Percentiles rank a stretch among this genome's conserved stretches.
These are phyloP conservation scores for Cepaea nemoralis DNA, from an alignment of 1,140 invertebrate genomes.

Conservation along the genomic window DNA sequence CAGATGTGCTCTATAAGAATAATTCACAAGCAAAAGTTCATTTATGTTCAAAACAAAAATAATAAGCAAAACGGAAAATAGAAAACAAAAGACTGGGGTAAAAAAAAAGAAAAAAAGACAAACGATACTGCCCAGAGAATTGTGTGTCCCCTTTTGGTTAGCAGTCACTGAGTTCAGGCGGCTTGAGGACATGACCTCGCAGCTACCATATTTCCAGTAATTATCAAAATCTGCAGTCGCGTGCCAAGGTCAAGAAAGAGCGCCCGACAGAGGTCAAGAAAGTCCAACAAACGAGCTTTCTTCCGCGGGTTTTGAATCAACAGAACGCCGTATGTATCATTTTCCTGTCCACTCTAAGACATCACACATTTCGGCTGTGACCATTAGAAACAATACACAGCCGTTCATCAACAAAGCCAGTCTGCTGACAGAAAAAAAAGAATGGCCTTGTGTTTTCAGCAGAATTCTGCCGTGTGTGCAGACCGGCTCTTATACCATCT, in stretches of 20 bases:
- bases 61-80: not conserved
- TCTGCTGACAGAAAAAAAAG: not conserved
- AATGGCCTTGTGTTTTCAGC: not conserved
- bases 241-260: slow-evolving; percentile 28
- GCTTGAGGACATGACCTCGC: slow-evolving; percentile 17
- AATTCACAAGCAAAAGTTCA: too few species aligned
- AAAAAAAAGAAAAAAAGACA: not conserved
- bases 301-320: not conserved
- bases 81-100: not conserved
- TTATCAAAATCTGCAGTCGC: slow-evolving; percentile 28
- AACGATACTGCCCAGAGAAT: not conserved
- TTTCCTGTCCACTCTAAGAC: slow-evolving; percentile 2
- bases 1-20: too few species aligned
- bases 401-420: too few species aligned
- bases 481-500: slow-evolving; percentile 13
- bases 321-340: slow-evolving; percentile 15
- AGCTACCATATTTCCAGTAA: slow-evolving; percentile 29
- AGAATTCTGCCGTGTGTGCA: not conserved
- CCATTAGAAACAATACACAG: slow-evolving; percentile 21
- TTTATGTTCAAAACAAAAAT: too few species aligned
- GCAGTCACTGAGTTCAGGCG: slow-evolving; percentile 8
- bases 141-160: not conserved
- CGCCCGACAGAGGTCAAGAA: slow-evolving; percentile 27
- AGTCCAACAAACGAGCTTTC: not conserved
- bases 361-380: not conserved